Percentiles rank a stretch among this genome's conserved stretches.
Evolutionary conservation across 2,797 vertebrate genomes (phyloP).

Genomic region (Linurgus olivaceus): DNA sequence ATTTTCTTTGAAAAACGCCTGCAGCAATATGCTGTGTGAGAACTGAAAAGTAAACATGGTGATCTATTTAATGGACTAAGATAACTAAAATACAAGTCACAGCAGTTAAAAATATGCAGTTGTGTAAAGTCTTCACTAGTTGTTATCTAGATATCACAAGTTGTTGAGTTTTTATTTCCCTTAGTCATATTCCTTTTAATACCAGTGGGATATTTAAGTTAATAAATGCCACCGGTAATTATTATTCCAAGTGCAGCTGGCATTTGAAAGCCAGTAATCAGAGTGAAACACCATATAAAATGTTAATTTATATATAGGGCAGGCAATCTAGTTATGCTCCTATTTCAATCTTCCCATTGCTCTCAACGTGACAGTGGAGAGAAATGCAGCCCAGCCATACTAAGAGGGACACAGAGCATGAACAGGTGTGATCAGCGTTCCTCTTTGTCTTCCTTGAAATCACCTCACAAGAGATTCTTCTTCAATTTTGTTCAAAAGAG

Average conservation of each 20-base stretch:
- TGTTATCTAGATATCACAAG: not conserved
- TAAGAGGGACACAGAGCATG: not conserved
- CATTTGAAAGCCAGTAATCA: not conserved
- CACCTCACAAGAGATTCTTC: not conserved
- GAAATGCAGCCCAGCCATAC: not conserved
- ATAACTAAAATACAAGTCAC: not conserved
- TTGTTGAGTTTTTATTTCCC: not conserved
- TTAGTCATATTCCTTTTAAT: not conserved
- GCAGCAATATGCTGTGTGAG: not conserved
- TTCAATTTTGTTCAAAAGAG: not conserved
- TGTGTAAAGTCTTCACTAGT: not conserved
- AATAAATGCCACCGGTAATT: not conserved
- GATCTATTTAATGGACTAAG: not conserved
- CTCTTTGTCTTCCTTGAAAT: not conserved
- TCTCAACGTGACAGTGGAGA: accelerated
- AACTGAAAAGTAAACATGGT: not conserved
- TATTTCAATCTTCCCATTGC: not conserved
- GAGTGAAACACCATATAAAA: not conserved
- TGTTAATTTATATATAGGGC: not conserved
- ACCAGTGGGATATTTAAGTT: not conserved
- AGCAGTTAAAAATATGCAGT: not conserved
- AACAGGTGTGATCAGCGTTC: not conserved
- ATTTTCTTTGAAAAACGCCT: not conserved
- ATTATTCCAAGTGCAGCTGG: not conserved
- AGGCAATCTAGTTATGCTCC: not conserved